Conservation (phyloP, 2,113 vertebrate genomes). For the Microtus pennsylvanicus region DNA sequence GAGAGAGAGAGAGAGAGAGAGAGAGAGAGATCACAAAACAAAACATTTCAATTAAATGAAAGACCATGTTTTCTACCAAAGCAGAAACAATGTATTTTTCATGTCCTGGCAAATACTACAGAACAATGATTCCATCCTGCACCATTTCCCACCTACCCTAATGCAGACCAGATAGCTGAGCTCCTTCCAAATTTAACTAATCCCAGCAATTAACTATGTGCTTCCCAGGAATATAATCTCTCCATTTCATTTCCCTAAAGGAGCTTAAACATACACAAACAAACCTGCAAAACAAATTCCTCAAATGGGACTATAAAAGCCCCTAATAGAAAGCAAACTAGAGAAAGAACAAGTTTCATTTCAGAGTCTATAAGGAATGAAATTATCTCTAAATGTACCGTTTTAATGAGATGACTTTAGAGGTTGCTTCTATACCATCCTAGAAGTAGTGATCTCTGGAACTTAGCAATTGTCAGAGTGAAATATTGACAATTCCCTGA, state of each 20-base stretch:
- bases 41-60: neutral
- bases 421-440: neutral
- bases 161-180: slow-evolving; percentile 59
- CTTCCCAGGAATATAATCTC: slow-evolving; percentile 26
- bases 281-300: slow-evolving; percentile 29
- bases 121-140: neutral
- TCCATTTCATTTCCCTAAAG: slow-evolving; percentile 64
- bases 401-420: slow-evolving; percentile 46
- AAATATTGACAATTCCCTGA: neutral
- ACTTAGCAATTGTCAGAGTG: slow-evolving; percentile 27
- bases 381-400: slow-evolving; percentile 62
- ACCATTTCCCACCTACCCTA: neutral
- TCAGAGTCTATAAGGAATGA: slow-evolving; percentile 41
- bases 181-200: slow-evolving; percentile 30
- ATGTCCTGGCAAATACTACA: slow-evolving; percentile 36
- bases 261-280: slow-evolving; percentile 36
- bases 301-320: slow-evolving; percentile 48
- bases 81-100: neutral
- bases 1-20: neutral
- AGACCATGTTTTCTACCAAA: neutral
- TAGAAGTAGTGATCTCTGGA: slow-evolving; percentile 31
- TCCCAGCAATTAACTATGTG: slow-evolving; percentile 16
- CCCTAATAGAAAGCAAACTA: slow-evolving; percentile 31
- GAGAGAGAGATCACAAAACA: neutral
- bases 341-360: slow-evolving; percentile 38